Base-by-base conservation (phyloP, 2,888 invertebrate genomes). In the Parascotia fuliginaria region DNA sequence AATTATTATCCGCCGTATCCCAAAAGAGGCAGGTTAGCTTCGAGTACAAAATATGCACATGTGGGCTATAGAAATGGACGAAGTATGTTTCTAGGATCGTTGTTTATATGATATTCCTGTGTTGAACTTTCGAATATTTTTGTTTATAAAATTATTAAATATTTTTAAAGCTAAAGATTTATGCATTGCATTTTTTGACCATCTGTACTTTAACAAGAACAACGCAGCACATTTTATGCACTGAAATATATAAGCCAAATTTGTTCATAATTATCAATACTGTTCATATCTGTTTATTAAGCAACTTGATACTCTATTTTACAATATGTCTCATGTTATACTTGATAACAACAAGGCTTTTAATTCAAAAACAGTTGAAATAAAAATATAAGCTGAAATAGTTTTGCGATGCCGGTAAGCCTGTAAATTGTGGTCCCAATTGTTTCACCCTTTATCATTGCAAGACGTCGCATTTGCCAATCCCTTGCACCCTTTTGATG, bases 381-480 rank as follows among this genome's bases (percentile, higher is more conserved):
- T 31, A 40, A 54, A 40, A 46, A 48, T 41, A 46, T 45, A 13
- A n/a, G 24, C 11, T 51, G 6, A 36, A 36, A 48, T 44, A 13
- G 14, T 27, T 64, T 42, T 38, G 27, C 33, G 14, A 19, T 55
- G 33, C 43, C 46, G 41, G 38, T 62, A 60, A 71, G 52, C 64
- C 58, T 41, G 44, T 48, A 55, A 64, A 64, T 60, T 56, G 63
- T 57, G 55, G 53, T 39, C 63, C 52, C 60, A 63, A 66, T 75
- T 75, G 65, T 73, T 74, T 65, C 58, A 47, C 52, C 66, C 65
- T 62, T 64, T 71, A 70, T 60, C 65, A 55, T 55, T 45, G 50
- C 56, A 56, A 53, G 48, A 53, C 60, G 36, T 32, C 34, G 49
- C 44, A 55, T 50, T 60, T 61, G 57, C 56, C 51, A 42, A 50